phyloP scores from a whole-genome alignment of 2,113 vertebrate species.

The Pedetes capensis region DNA sequence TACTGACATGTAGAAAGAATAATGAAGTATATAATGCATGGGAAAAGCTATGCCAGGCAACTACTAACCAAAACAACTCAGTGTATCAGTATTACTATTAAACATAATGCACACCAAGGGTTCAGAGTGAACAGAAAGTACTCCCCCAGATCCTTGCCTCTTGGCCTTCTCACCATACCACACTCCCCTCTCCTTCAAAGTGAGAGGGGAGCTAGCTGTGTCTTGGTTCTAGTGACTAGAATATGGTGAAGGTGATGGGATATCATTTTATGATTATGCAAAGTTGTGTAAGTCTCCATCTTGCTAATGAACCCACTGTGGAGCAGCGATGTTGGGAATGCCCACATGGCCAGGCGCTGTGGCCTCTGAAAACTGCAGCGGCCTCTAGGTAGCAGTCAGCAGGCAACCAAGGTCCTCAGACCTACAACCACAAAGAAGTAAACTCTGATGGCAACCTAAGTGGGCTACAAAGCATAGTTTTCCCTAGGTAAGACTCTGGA shows the following conservation, averaged over 20 bases:
- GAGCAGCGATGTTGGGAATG: background rate
- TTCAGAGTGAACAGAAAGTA: background rate
- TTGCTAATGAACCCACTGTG: background rate
- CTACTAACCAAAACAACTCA: background rate
- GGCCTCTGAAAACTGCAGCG: background rate
- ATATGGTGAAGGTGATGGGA: too few species aligned
- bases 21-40: too few species aligned
- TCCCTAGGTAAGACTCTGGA: background rate
- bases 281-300: background rate
- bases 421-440: background rate
- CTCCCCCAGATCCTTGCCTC: background rate
- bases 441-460: background rate
- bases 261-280: background rate
- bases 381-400: background rate
- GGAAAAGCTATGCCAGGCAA: too few species aligned
- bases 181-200: background rate
- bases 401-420: too few species aligned
- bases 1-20: background rate
- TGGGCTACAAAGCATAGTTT: too few species aligned
- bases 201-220: background rate
- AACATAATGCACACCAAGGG: background rate
- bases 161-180: background rate
- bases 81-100: background rate
- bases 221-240: background rate
- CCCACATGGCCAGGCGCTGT: background rate